phyloP scores from a whole-genome alignment of 2,113 vertebrate genomes.

The Stercorarius parasiticus region DNA sequence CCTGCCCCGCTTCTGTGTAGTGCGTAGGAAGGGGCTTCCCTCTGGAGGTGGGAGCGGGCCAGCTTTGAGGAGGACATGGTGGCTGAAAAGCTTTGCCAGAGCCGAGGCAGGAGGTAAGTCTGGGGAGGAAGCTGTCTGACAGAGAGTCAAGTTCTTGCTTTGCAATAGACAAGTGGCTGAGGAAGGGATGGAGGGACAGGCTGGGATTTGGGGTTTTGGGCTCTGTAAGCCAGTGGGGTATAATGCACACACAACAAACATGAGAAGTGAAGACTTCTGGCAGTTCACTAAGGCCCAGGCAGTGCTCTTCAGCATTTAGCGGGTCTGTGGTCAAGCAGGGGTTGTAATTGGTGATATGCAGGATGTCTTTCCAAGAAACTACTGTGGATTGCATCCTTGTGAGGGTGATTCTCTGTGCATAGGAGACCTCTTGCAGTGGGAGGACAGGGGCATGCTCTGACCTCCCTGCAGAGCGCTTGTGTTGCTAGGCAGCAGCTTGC shows the following conservation, averaged over 20 bases:
- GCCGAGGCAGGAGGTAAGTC: not conserved
- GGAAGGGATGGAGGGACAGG: not conserved
- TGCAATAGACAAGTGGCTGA: not conserved
- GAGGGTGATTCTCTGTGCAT: not conserved
- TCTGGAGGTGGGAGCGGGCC: not conserved
- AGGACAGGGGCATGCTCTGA: not conserved
- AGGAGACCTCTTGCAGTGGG: not conserved
- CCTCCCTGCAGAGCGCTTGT: not conserved
- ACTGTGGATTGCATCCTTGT: fast-evolving
- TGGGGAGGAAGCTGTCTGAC: not conserved
- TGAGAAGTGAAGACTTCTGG: not conserved
- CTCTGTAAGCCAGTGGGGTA: not conserved
- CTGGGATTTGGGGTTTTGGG: not conserved
- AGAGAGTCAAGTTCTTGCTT: not conserved
- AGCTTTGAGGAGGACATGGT: not conserved
- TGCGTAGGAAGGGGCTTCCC: not conserved
- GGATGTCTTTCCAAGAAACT: not conserved
- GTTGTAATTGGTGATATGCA: not conserved
- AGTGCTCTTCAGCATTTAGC: not conserved
- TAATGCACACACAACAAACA: fast-evolving
- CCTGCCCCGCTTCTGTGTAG: not conserved
- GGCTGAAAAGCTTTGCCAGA: not conserved
- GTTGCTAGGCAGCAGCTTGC: conserved; percentile 47
- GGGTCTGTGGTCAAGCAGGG: not conserved
- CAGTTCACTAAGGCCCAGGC: not conserved